A percentile compares a stretch with the other conserved stretches of the same genome.
Conservation (phyloP, 2,797 vertebrate genomes). For the Megalops cyprinoides region DNA sequence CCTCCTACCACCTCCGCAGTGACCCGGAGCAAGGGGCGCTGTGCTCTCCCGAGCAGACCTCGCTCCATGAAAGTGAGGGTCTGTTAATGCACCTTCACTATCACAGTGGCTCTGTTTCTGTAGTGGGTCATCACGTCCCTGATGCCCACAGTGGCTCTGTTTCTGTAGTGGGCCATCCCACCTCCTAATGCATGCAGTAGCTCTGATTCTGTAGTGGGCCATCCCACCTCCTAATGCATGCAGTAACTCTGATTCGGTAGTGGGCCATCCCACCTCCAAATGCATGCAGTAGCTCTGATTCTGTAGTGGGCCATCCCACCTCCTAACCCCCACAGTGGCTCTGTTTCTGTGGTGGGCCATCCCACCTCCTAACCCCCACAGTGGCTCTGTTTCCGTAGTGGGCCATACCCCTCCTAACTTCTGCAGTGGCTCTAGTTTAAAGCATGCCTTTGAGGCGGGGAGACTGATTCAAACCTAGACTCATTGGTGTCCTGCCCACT, state of each 20-base stretch:
- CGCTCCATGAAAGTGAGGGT: conserved; percentile 99
- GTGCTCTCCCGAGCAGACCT: conserved; percentile 91
- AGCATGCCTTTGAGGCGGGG: too few relatives aligned
- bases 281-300: not conserved
- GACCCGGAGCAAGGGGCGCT: conserved; percentile 86
- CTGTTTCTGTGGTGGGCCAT: too few relatives aligned
- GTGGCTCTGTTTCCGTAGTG: not conserved
- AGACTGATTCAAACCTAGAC: not conserved
- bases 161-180: too few relatives aligned
- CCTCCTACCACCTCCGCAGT: conserved; percentile 84
- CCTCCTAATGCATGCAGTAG: not conserved
- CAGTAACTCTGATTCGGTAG: too few relatives aligned
- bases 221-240: too few relatives aligned
- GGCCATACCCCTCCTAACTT: not conserved
- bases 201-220: not conserved
- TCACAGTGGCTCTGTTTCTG: not conserved
- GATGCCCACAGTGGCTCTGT: too few relatives aligned
- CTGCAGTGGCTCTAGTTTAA: not conserved
- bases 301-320: not conserved
- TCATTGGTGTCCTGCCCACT: not conserved
- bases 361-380: not conserved
- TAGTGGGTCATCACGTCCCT: not conserved
- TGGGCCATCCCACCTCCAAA: not conserved
- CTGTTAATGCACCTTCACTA: conserved; percentile 78
- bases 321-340: too few relatives aligned